Evolutionary conservation across 1,140 invertebrate species (phyloP).

Genomic region (Zaprionus capensis): DNA sequence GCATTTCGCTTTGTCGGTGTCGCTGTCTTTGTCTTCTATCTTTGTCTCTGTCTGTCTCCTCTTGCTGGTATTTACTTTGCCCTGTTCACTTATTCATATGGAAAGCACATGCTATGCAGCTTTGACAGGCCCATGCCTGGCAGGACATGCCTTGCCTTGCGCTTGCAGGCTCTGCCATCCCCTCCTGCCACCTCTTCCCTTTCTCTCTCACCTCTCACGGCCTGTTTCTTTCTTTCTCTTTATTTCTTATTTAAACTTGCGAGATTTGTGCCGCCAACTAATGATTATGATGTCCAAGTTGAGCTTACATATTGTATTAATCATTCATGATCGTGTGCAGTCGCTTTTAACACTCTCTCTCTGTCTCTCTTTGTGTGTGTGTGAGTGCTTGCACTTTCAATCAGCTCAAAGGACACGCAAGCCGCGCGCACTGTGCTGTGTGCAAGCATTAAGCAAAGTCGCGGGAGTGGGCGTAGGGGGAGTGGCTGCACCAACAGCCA

Average conservation of each 20-base stretch:
- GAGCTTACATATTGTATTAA: slow-evolving; percentile 62
- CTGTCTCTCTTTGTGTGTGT: slow-evolving; percentile 29
- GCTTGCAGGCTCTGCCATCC: neutral
- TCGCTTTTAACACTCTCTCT: slow-evolving; percentile 70
- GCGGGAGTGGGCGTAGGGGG: neutral
- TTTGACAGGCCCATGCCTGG: slow-evolving; percentile 16
- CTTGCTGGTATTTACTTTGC: slow-evolving; percentile 38
- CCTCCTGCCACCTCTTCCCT: neutral
- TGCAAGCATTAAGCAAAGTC: slow-evolving; percentile 38
- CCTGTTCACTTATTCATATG: slow-evolving; percentile 45
- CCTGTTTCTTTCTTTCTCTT: slow-evolving; percentile 43
- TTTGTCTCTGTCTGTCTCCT: slow-evolving; percentile 1
- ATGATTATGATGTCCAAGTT: slow-evolving; percentile 23
- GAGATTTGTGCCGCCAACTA: slow-evolving; percentile 57
- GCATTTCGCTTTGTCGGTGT: slow-evolving; percentile 48
- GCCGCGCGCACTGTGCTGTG: slow-evolving; percentile 52
- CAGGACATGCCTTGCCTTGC: slow-evolving; percentile 8
- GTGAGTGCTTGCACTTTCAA: slow-evolving; percentile 61
- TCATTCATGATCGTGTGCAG: slow-evolving; percentile 78
- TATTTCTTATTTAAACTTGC: slow-evolving; percentile 29
- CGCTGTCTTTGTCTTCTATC: neutral
- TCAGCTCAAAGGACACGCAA: slow-evolving; percentile 68
- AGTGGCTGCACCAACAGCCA: slow-evolving; percentile 12
- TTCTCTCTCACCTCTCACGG: neutral
- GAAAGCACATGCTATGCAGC: slow-evolving; percentile 14